Percentiles rank a stretch among this genome's conserved stretches.
Conservation (phyloP, 2,888 invertebrate genomes). For the Laspeyria flexula region DNA sequence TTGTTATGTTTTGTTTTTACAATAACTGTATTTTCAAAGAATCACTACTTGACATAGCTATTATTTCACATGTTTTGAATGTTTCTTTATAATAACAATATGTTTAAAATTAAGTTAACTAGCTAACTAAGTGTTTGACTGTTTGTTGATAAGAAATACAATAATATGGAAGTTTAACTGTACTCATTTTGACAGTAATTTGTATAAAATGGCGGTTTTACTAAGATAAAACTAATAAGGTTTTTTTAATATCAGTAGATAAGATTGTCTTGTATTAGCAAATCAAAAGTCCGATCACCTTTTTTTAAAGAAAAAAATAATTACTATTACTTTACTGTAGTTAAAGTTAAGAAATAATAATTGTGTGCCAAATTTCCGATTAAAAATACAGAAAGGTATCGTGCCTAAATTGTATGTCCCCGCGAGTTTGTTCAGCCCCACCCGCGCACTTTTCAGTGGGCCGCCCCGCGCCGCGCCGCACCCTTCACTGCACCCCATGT, state of each 20-base stretch:
- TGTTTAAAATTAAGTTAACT: neutral
- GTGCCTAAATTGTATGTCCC: slow-evolving; percentile 69
- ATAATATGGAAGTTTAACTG: too few relatives aligned
- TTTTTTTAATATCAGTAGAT: too few relatives aligned
- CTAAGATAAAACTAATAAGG: too few relatives aligned
- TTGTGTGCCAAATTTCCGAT: neutral
- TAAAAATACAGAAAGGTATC: slow-evolving; percentile 49
- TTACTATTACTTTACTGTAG: neutral
- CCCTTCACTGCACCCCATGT: slow-evolving; percentile 80
- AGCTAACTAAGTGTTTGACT: too few relatives aligned
- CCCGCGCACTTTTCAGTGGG: slow-evolving; percentile 86
- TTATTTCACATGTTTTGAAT: slow-evolving; percentile 19
- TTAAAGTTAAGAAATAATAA: neutral
- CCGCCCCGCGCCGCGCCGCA: slow-evolving; percentile 75
- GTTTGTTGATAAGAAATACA: too few relatives aligned
- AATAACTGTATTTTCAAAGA: slow-evolving; percentile 57
- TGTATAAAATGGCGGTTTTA: too few relatives aligned
- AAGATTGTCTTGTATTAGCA: too few relatives aligned
- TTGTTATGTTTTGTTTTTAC: slow-evolving; percentile 66
- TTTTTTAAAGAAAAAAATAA: too few relatives aligned
- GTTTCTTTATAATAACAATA: slow-evolving; percentile 8
- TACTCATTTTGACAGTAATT: too few relatives aligned
- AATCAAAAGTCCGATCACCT: too few relatives aligned
- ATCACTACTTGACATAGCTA: slow-evolving; percentile 29
- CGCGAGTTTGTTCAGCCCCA: slow-evolving; percentile 86